phyloP scores from a whole-genome alignment of 2,888 invertebrate species.

The Itoplectis maculator region DNA sequence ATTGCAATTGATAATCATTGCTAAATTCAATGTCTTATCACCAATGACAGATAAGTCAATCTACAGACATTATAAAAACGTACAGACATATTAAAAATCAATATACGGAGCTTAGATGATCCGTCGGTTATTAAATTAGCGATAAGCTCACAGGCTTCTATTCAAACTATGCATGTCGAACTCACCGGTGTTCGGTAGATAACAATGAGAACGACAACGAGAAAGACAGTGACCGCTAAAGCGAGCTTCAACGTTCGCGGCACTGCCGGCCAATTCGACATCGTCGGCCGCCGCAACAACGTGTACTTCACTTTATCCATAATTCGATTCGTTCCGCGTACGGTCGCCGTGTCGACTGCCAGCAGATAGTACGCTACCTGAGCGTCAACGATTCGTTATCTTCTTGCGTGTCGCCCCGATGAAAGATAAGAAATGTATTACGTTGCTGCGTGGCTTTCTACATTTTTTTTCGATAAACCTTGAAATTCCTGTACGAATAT shows the following conservation, averaged over 20 bases:
- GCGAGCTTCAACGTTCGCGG: constrained; percentile 34
- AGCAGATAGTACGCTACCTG: constrained; percentile 3
- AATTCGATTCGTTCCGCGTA: constrained; percentile 5
- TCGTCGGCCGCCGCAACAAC: constrained; percentile 22
- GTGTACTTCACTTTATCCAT: constrained; percentile 47
- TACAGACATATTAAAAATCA: too few species aligned
- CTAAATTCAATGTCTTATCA: too few species aligned
- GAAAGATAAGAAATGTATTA: constrained; percentile 44
- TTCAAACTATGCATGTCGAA: background rate
- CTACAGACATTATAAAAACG: too few species aligned
- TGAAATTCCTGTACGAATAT: background rate
- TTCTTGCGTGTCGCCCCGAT: constrained; percentile 13
- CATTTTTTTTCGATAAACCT: background rate
- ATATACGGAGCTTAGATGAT: background rate
- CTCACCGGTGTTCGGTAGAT: constrained; percentile 49
- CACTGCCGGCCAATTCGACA: constrained; percentile 26
- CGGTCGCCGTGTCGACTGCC: constrained; percentile 30
- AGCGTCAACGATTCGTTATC: constrained; percentile 49
- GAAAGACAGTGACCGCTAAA: constrained; percentile 14
- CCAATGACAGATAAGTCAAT: too few species aligned
- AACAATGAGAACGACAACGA: constrained; percentile 14
- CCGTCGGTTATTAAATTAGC: background rate
- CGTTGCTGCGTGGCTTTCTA: constrained; percentile 9
- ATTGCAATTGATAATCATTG: too few species aligned
- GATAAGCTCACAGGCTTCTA: background rate